phyloP scores from a whole-genome alignment of 1,140 invertebrate genomes.

The Augochlora pura region DNA sequence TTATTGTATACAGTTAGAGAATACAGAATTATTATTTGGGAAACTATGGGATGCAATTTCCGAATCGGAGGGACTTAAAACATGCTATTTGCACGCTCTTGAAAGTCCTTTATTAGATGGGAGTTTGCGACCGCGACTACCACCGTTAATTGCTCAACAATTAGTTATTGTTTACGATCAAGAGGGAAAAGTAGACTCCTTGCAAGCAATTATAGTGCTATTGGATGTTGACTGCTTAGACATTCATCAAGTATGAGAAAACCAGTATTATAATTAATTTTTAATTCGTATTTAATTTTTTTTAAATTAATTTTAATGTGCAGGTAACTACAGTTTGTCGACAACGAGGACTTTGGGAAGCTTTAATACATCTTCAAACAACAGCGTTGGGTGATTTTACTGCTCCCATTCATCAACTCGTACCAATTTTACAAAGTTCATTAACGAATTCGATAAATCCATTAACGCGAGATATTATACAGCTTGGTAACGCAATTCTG shows the following conservation, averaged over 20 bases:
- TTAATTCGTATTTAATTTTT: too few species aligned
- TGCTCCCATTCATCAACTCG: constrained; percentile 89
- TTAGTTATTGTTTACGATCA: constrained; percentile 83
- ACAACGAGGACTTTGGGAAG: constrained; percentile 90
- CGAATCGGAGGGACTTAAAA: constrained; percentile 74
- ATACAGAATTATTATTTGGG: constrained; percentile 80
- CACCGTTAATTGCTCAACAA: constrained; percentile 85
- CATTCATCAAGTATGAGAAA: constrained; percentile 87
- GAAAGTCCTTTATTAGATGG: constrained; percentile 81
- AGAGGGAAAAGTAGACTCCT: constrained; percentile 81
- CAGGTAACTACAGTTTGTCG: constrained; percentile 88
- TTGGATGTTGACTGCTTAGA: constrained; percentile 92
- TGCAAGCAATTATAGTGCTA: constrained; percentile 91
- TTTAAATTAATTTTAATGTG: not conserved
- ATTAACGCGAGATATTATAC: constrained; percentile 78
- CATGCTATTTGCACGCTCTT: constrained; percentile 79
- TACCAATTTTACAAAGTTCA: constrained; percentile 81
- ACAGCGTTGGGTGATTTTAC: constrained; percentile 91
- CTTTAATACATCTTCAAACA: constrained; percentile 94
- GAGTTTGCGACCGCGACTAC: constrained; percentile 79
- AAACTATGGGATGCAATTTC: constrained; percentile 81
- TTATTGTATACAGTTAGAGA: constrained; percentile 77
- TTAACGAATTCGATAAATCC: constrained; percentile 66
- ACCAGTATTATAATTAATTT: too few species aligned
- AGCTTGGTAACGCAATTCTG: constrained; percentile 93